Base-by-base conservation (phyloP, 2,888 invertebrate species). In the Acronicta alni region DNA sequence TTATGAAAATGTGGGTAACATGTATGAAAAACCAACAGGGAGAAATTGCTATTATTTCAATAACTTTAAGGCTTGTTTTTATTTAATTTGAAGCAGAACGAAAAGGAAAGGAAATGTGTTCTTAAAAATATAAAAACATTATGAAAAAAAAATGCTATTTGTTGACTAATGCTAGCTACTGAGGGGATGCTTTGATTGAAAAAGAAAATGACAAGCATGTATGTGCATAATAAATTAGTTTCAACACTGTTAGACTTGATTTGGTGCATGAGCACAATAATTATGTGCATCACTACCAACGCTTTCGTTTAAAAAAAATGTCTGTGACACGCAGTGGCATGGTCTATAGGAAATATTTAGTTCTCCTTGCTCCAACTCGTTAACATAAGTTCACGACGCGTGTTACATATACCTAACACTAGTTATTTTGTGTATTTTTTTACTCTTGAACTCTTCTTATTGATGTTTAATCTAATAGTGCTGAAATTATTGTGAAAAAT, bases 101-200 rank as follows among this genome's bases (percentile, higher is more conserved):
- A 58, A 72, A 66, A 30, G 54, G 73, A 64, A 68, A 65, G 45
- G 56, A 67, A 57, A 59, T 57, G 53, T 65, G 61, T 64, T 41
- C 56, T 42, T 41, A n/a, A 17, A 20, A 62, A 38, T 38, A 62
- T 43, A 23, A 20, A 18, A 37, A 46, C 14, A 18, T 14, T 17
- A 18, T 39, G 16, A 17, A 12, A 39, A 12, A 17, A 12, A 39
- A 1, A 38, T 48, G 23, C 42, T 43, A 46, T 26, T n/a, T n/a
- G n/a, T n/a, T 45, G 39, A 54, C 53, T 35, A 32, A 8, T 51
- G 39, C 46, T 65, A 65, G 35, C 49, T 65, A 65, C 15, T 1
- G 23, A 15, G 42, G 1, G 18, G 20, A 53, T 62, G 69, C 69
- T 38, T 26, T 37, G 6, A 18, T 17, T 39, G 17, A 41, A 39